Base-by-base conservation (phyloP, 2,797 vertebrate genomes). In the Neosilurus mollespiculum region DNA sequence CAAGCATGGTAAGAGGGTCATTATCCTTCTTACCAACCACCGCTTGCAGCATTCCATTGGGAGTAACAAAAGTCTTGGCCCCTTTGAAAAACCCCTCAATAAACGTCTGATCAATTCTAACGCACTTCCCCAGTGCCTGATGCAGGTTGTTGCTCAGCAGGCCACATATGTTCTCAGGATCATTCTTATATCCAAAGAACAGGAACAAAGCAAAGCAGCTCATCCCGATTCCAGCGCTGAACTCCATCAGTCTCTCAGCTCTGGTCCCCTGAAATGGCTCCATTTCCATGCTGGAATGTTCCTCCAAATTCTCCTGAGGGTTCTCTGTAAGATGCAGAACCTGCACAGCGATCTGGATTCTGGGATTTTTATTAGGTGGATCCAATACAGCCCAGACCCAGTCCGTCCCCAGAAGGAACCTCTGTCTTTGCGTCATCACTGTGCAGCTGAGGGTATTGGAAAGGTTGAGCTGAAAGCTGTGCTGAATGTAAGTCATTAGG, bases 141-240 rank as follows among this genome's bases (percentile, higher is more conserved):
- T 93, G 89, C 11, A 95, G 92, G 86, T 95, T 95, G 84, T 95
- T 95, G 87, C 94, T 95, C 72, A 94, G 91, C 72, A 95, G 90
- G 0, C 94, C 94, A 0, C 91, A 94, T 84, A 95, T 93, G 51
- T 93, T 92, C 5, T 82, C 90, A 11, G 81, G 88, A 85, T 95
- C 92, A 0, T 65, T 92, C 59, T 87, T 91, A 81, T 53, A 87
- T 3, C 94, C 94, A 4, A 95, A 88, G 86, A 95, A 93, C 81
- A 95, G 82, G 86, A 95, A 95, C 14, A 96, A 93, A 14, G 93
- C 91, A 0, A 94, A 95, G 88, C 95, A 95, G 87, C 94, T 93
- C 78, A 89, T 92, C 30, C 94, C 93, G 0, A 95, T 37, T 22
- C 93, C 94, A 4, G 91, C 75, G 77, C 94, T 95, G 91, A 95